Base-by-base conservation (phyloP, 2,888 invertebrate genomes). In the Napeogenes inachia region DNA sequence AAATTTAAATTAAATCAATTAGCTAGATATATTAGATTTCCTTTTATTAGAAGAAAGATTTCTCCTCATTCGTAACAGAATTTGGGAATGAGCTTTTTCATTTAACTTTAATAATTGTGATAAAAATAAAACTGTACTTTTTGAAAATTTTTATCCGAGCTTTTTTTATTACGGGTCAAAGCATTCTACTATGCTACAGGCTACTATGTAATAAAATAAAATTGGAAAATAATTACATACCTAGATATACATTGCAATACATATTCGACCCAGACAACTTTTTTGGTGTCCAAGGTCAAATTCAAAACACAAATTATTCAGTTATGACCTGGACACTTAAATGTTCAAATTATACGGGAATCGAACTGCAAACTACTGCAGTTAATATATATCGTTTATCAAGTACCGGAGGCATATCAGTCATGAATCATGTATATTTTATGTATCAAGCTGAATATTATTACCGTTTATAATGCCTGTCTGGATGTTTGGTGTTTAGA, bases 281-380 rank as follows among this genome's bases (percentile, higher is more conserved):
- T 50, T 57, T 30, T 54, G 54, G 60, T 30, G 60, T 66, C 66
- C 75, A 84, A 81, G 81, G 78, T 79, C 78, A 78, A 72, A 72
- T 73, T 70, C 71, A 71, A 42, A 42, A 42, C 10, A 42, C 10
- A 71, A 73, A 72, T 72, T 75, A 82, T 80, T 75, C 79, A 77
- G 71, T 68, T 68, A 68, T 75, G 80, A 84, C 82, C 83, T 73
- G 79, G 82, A 81, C 85, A 73, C 58, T 69, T 67, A 82, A 85
- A 88, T 84, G 79, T 74, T 69, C 68, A 73, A 83, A 87, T 87
- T 88, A 86, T 85, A 80, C 82, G 70, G 62, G 67, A 76, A 69
- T 67, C 61, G 71, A 74, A 75, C 74, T 86, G 86, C 85, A 86
- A 80, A 83, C 78, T 79, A 82, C 80, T 88, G 87, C 87, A 87